A percentile compares a stretch with the other conserved stretches of the same genome.
phyloP scores from a whole-genome alignment of 2,797 vertebrate species.

The Acrossocheilus fasciatus region DNA sequence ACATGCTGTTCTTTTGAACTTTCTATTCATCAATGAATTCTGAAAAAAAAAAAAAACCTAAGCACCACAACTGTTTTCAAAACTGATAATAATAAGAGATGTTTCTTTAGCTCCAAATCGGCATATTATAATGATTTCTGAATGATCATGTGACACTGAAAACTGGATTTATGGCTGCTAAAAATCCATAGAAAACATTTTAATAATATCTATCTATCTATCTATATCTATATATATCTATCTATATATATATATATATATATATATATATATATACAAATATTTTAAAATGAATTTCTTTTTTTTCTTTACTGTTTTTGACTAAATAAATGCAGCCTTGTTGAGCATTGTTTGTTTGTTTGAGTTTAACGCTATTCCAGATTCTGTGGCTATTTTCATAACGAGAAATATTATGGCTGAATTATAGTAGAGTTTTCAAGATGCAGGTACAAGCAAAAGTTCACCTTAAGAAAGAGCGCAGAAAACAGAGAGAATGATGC shows the following conservation, averaged over 20 bases:
- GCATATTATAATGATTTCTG: background rate
- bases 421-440: background rate
- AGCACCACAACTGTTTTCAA: background rate
- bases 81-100: background rate
- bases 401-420: too few relatives aligned
- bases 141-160: background rate
- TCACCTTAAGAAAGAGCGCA: constrained; percentile 4
- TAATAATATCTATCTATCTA: too few relatives aligned
- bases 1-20: background rate
- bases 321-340: background rate
- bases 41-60: background rate
- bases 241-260: too few relatives aligned
- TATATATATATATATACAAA: background rate
- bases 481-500: constrained; percentile 2
- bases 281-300: background rate
- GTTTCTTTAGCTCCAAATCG: background rate
- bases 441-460: constrained; percentile 29
- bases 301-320: background rate
- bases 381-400: too few relatives aligned
- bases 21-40: background rate
- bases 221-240: too few relatives aligned
- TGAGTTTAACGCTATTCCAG: too few relatives aligned
- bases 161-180: background rate
- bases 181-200: too few relatives aligned
- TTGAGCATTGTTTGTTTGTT: background rate